Percentiles rank a stretch among this genome's conserved stretches.
Conservation (phyloP, 2,888 invertebrate genomes). For the Diogma glabrata region DNA sequence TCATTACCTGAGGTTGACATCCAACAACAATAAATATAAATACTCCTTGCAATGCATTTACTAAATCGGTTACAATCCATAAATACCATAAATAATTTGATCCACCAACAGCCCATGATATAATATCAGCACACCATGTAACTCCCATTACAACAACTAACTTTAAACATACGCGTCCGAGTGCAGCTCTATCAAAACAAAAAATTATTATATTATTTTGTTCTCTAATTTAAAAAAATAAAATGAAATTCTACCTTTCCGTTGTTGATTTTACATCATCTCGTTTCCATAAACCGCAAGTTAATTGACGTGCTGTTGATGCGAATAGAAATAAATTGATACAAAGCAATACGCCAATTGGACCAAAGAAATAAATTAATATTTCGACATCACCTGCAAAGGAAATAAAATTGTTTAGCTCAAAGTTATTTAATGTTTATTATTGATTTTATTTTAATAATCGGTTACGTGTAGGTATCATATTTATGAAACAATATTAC, state of each 20-base stretch:
- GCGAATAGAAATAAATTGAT: constrained; percentile 70
- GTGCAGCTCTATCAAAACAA: constrained; percentile 48
- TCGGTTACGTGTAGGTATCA: no score
- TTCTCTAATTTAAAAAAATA: not conserved
- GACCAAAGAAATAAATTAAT: constrained; percentile 74
- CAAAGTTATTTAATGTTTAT: no score
- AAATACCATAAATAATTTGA: constrained; percentile 70
- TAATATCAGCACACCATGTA: constrained; percentile 68
- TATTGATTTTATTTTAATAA: no score
- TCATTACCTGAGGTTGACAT: constrained; percentile 67
- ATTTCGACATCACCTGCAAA: constrained; percentile 61
- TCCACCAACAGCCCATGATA: constrained; percentile 74
- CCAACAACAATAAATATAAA: constrained; percentile 82
- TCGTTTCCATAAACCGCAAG: constrained; percentile 78
- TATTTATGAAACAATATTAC: no score
- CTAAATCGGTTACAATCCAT: constrained; percentile 75
- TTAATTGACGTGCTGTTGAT: constrained; percentile 71
- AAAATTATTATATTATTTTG: not conserved
- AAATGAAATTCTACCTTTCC: constrained; percentile 42
- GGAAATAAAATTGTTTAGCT: constrained; percentile 1
- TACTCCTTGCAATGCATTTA: constrained; percentile 78
- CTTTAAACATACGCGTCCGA: constrained; percentile 76
- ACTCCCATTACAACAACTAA: constrained; percentile 73
- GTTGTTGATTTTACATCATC: constrained; percentile 78
- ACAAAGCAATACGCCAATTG: constrained; percentile 64